phyloP scores from a whole-genome alignment of 2,113 vertebrate species.

The Sula dactylatra region DNA sequence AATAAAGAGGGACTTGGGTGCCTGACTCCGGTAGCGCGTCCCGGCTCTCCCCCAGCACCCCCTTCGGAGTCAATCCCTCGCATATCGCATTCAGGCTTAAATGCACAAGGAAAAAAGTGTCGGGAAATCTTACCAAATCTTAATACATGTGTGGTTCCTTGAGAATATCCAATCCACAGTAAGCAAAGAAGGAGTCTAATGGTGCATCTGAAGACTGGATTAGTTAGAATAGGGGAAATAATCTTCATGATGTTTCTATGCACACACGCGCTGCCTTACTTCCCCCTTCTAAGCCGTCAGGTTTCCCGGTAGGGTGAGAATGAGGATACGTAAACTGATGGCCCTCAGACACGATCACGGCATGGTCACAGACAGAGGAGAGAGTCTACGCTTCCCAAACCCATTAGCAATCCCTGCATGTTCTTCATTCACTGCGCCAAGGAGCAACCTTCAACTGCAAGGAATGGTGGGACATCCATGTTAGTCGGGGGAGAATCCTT shows the following conservation, averaged over 20 bases:
- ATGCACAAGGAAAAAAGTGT: background rate
- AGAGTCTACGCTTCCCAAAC: constrained; percentile 81
- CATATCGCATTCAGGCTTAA: background rate
- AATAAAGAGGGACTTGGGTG: constrained; percentile 28
- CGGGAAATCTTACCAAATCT: constrained; percentile 92
- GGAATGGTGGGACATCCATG: constrained; percentile 93
- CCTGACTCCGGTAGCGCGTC: background rate
- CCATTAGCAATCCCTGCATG: constrained; percentile 91
- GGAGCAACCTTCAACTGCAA: constrained; percentile 87
- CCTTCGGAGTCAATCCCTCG: background rate
- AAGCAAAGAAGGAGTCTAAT: constrained; percentile 86
- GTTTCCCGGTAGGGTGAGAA: constrained; percentile 80
- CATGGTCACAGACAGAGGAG: constrained; percentile 87
- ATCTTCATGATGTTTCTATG: constrained; percentile 92
- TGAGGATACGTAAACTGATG: constrained; percentile 78
- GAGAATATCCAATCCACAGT: constrained; percentile 91
- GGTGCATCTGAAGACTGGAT: constrained; percentile 85
- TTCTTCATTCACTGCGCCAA: constrained; percentile 96
- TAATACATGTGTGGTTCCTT: constrained; percentile 95
- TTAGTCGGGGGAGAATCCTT: constrained; percentile 83
- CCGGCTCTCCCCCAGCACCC: background rate
- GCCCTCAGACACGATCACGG: constrained; percentile 88
- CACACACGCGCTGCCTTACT: constrained; percentile 78
- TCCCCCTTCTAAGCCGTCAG: constrained; percentile 82
- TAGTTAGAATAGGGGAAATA: constrained; percentile 82